Conservation (phyloP, 2,797 vertebrate genomes). For the Aplochiton taeniatus region DNA sequence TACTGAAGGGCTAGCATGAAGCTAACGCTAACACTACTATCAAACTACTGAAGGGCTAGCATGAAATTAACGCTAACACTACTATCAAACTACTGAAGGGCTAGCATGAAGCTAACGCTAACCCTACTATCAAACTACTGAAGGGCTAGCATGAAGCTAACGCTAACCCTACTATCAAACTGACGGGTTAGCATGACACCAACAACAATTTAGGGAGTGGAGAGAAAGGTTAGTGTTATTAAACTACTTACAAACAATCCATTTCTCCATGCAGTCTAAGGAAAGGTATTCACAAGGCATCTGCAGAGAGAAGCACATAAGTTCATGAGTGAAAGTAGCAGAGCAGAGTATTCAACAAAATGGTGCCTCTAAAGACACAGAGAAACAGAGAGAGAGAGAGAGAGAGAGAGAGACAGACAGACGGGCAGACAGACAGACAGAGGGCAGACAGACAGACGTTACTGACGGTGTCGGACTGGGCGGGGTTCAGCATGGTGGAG, state of each 20-base stretch:
- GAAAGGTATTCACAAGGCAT: constrained; percentile 99
- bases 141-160: too few species aligned
- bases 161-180: too few species aligned
- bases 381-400: constrained; percentile 2
- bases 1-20: not conserved
- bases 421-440: constrained; percentile 1
- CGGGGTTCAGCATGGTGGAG: constrained; percentile 97
- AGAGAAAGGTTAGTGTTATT: not conserved
- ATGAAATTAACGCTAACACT: not conserved
- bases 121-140: too few species aligned
- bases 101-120: too few species aligned
- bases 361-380: not conserved
- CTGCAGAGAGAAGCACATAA: constrained; percentile 62
- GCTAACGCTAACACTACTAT: too few species aligned
- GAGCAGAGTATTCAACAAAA: too few species aligned
- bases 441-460: not conserved
- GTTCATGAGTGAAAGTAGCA: not conserved
- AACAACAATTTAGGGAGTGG: not conserved
- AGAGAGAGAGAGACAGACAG: not conserved
- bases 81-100: too few species aligned
- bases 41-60: too few species aligned
- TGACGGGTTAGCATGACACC: not conserved
- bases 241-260: constrained; percentile 96
- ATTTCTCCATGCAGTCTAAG: constrained; percentile 97
- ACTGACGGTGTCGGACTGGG: constrained; percentile 96